Base-by-base conservation (phyloP, 2,888 invertebrate species). In the Brassicogethes aeneus region DNA sequence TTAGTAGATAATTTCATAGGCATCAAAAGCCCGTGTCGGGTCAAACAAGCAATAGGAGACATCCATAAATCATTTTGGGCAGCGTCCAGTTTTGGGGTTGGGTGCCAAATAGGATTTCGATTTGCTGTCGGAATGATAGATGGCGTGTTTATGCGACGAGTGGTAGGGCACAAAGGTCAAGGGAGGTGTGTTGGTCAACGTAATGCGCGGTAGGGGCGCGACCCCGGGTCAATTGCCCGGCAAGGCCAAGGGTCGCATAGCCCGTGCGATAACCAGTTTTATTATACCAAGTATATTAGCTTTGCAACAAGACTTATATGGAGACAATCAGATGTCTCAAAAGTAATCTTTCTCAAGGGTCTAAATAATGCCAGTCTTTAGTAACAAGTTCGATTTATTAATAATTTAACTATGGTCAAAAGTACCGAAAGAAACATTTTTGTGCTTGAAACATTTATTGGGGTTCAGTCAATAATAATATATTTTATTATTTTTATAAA, bases 131-230 rank as follows among this genome's bases (percentile, higher is more conserved):
- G 50, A 35, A 56, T 68, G 68, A 68, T 68, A 61, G 64, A 68
- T 66, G 65, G 64, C 54, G 63, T 68, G 68, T 68, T 68, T 68
- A 67, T 67, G 60, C 61, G 66, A 54, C 65, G 66, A 65, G 66
- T 66, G 66, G 65, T 12, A 62, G 53, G 58, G 60, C 60, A 66
- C 63, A 67, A 68, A 68, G 67, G 67, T 68, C 67, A 68, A 61
- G 64, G 64, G 65, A 64, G 64, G 66, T 64, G 64, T 62, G 65
- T 61, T 62, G 65, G 68, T 66, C 66, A 64, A 58, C 61, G 57
- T 58, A 62, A 63, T 62, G 53, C 61, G 57, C 58, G 55, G 48
- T 52, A 23, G 55, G 65, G 65, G 66, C 65, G 65, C 65, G 65
- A 63, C 63, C 64, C 57, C 41, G 55, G 68, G 66, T 68, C 68